Percentiles rank a stretch among this genome's conserved stretches.
These are phyloP conservation scores for Epizoanthus fatuus DNA, from an alignment of 92 coral and sea anemone genomes.

Conservation along the genomic window DNA sequence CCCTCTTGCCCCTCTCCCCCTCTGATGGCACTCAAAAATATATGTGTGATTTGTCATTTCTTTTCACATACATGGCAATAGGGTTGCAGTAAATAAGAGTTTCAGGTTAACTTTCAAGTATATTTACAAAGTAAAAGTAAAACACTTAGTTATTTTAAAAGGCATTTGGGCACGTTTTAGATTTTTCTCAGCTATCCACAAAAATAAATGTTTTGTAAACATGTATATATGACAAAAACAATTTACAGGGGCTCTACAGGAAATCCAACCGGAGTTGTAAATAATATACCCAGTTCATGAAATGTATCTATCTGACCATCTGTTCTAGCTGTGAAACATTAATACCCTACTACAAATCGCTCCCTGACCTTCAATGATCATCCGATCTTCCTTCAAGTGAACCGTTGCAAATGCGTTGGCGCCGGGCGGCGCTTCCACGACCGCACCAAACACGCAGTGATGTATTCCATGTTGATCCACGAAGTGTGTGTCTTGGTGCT, in stretches of 20 bases:
- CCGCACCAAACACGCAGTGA: slow-evolving; percentile 69
- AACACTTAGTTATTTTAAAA: too few species aligned
- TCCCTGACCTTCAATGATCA: slow-evolving; percentile 79
- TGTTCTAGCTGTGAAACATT: slow-evolving; percentile 34
- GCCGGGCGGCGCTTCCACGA: slow-evolving; percentile 74
- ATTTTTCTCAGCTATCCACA: too few species aligned
- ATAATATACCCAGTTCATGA: background rate
- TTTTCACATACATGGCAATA: too few species aligned
- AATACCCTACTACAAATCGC: slow-evolving; percentile 53
- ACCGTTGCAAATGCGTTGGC: slow-evolving; percentile 84
- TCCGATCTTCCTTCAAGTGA: slow-evolving; percentile 65
- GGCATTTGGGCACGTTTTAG: too few species aligned
- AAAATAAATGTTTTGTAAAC: too few species aligned
- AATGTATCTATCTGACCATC: background rate
- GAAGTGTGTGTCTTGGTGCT: slow-evolving; percentile 59
- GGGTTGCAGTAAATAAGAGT: too few species aligned
- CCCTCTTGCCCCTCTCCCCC: too few species aligned
- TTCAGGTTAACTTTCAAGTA: too few species aligned
- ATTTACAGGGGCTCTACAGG: slow-evolving; percentile 29
- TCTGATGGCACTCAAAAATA: too few species aligned
- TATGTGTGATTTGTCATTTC: too few species aligned
- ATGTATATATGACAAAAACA: background rate
- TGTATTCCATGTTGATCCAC: slow-evolving; percentile 77
- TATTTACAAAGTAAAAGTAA: too few species aligned
- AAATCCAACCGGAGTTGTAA: background rate